Percentiles rank a stretch among this genome's conserved stretches.
These are phyloP conservation scores for Nephotettix cincticeps DNA, from an alignment of 1,140 invertebrate species.

Conservation along the genomic window DNA sequence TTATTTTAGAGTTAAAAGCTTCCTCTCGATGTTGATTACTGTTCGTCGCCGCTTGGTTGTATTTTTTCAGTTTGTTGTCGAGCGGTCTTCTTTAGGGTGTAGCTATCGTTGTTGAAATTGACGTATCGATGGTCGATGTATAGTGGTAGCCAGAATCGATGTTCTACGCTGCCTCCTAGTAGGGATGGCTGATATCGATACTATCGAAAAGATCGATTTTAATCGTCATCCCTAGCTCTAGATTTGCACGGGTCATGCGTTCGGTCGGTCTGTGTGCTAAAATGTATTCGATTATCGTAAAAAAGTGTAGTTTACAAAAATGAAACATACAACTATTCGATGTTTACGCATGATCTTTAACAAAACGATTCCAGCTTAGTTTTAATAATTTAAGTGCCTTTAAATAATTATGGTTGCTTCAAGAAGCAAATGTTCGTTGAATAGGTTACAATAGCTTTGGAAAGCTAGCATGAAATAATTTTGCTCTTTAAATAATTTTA, in stretches of 20 bases:
- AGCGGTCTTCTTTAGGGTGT: constrained; percentile 4
- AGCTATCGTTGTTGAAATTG: constrained; percentile 16
- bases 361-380: background rate
- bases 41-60: background rate
- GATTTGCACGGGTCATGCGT: no score
- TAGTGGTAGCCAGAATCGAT: background rate
- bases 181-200: no score
- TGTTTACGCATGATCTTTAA: background rate
- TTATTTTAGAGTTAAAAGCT: constrained; percentile 19
- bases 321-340: no score
- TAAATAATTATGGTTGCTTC: background rate
- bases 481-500: no score
- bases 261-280: background rate
- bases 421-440: background rate
- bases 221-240: no score
- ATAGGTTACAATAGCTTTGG: background rate
- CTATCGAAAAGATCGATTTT: no score
- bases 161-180: background rate
- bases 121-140: constrained; percentile 15
- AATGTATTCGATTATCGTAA: background rate
- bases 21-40: background rate
- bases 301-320: background rate
- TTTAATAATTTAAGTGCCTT: constrained; percentile 4
- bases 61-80: background rate
- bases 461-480: no score